Percentiles rank a stretch among this genome's conserved stretches.
Conservation (phyloP, 2,888 invertebrate species). For the Nowickia ferox region DNA sequence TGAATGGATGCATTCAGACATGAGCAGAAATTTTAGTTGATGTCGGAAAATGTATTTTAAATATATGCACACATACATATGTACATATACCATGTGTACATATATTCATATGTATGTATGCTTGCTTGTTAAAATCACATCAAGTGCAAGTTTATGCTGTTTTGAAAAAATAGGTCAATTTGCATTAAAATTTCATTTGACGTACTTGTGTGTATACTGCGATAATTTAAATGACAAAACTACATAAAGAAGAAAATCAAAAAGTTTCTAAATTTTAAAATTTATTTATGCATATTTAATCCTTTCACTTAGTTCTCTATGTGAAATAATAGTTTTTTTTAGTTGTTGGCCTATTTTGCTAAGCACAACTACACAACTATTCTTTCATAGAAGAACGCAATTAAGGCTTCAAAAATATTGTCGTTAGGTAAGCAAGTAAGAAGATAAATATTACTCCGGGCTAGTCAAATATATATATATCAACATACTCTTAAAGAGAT, state of each 20-base stretch:
- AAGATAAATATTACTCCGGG: too few species aligned
- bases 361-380: too few species aligned
- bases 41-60: not conserved
- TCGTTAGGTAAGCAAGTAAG: too few species aligned
- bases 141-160: conserved; percentile 66
- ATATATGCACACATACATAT: not conserved
- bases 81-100: not conserved
- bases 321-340: too few species aligned
- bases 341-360: too few species aligned
- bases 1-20: conserved; percentile 13
- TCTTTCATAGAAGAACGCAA: too few species aligned
- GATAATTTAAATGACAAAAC: not conserved
- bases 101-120: not conserved
- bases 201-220: not conserved
- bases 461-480: too few species aligned
- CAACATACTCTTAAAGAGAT: too few species aligned
- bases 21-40: not conserved
- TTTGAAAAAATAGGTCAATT: conserved; percentile 56
- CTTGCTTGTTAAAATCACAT: conserved; percentile 31
- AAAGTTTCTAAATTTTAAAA: too few species aligned
- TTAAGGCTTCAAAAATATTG: too few species aligned
- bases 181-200: conserved; percentile 14
- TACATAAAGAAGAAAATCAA: not conserved
- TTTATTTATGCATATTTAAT: too few species aligned
- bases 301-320: too few species aligned